Conservation (phyloP, 2,888 invertebrate species). For the Diarsia mendica region DNA sequence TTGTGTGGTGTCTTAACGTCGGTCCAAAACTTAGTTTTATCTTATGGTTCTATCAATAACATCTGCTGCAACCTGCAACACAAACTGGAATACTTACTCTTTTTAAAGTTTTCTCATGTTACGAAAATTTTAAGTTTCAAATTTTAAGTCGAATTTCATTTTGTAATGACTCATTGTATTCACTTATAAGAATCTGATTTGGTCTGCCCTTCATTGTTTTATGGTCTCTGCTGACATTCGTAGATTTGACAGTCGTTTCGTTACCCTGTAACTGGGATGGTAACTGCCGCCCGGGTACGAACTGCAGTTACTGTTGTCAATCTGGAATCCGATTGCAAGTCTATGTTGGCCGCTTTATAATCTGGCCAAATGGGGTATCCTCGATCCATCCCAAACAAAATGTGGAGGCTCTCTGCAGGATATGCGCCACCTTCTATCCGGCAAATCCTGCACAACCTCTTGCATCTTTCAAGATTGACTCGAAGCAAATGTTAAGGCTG, state of each 20-base stretch:
- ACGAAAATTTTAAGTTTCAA: conserved; percentile 2
- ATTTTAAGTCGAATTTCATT: background rate
- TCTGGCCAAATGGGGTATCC: too few species aligned
- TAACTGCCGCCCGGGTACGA: too few species aligned
- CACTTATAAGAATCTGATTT: conserved; percentile 11
- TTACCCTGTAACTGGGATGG: too few species aligned
- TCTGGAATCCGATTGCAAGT: too few species aligned
- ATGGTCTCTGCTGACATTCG: background rate
- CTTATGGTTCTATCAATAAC: background rate
- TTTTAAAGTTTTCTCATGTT: conserved; percentile 12
- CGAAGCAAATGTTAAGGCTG: too few species aligned
- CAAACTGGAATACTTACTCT: background rate
- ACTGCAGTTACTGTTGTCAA: too few species aligned
- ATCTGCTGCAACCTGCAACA: background rate
- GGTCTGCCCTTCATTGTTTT: conserved; percentile 25
- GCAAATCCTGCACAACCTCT: too few species aligned
- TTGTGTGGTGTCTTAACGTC: background rate
- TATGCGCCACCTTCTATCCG: too few species aligned
- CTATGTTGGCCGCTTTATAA: too few species aligned
- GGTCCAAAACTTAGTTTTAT: conserved; percentile 3
- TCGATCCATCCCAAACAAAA: too few species aligned
- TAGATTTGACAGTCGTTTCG: background rate
- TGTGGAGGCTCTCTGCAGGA: too few species aligned
- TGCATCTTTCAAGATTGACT: too few species aligned
- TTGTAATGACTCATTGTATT: conserved; percentile 12